Percentiles rank a stretch among this genome's conserved stretches.
phyloP scores from a whole-genome alignment of 53 echinoderm and acorn worm species.

The Paracentrotus lividus region DNA sequence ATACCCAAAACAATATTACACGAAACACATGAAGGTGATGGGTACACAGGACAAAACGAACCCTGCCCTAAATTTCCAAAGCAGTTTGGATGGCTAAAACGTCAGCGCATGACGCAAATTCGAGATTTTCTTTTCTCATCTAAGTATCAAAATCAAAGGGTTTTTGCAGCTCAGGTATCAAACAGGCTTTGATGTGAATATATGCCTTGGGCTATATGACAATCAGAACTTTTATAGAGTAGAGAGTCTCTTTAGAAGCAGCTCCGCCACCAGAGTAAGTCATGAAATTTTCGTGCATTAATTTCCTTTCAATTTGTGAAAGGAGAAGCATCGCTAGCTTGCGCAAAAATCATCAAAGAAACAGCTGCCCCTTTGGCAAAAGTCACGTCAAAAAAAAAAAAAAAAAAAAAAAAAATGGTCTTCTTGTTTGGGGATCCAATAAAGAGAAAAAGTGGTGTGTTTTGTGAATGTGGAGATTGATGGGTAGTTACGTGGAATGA shows the following conservation, averaged over 20 bases:
- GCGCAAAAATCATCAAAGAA: neutral
- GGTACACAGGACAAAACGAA: neutral
- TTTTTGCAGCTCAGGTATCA: neutral
- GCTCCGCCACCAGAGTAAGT: neutral
- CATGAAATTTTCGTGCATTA: constrained; percentile 44
- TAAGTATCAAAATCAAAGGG: neutral
- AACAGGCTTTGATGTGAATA: neutral
- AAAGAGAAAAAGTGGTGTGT: neutral
- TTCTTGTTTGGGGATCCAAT: neutral
- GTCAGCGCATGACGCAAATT: constrained; percentile 18
- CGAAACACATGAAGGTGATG: neutral
- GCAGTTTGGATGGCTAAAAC: neutral
- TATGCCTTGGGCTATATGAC: constrained; percentile 5
- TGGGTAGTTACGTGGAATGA: neutral
- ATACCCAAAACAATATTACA: neutral
- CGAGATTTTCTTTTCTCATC: neutral
- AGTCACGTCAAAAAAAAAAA: constrained; percentile 20
- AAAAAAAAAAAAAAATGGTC: neutral
- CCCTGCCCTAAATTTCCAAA: neutral
- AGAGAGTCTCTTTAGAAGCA: neutral
- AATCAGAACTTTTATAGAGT: neutral
- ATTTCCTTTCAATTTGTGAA: constrained; percentile 38
- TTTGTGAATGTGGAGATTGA: neutral
- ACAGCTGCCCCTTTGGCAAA: constrained; percentile 4
- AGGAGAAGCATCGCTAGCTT: constrained; percentile 26